phyloP scores from a whole-genome alignment of 2,888 invertebrate genomes.

The Nesidiocoris tenuis region DNA sequence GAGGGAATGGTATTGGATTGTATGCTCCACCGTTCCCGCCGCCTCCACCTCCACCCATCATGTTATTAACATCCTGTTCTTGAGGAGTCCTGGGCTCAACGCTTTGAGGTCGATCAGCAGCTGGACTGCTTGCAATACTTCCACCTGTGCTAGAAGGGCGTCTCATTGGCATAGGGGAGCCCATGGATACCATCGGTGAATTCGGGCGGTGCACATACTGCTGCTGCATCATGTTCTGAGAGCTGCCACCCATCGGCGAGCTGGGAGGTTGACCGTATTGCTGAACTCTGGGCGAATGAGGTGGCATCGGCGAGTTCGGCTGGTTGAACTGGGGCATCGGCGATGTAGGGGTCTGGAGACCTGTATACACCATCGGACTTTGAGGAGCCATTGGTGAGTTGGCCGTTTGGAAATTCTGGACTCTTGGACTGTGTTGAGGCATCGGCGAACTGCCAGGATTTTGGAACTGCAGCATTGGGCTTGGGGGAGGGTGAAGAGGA shows the following conservation, averaged over 20 bases:
- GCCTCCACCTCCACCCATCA: slow-evolving; percentile 47
- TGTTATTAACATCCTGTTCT: slow-evolving; percentile 51
- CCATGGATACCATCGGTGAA: slow-evolving; percentile 57
- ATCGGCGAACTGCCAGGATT: slow-evolving; percentile 55
- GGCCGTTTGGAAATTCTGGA: slow-evolving; percentile 54
- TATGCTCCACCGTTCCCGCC: slow-evolving; percentile 59
- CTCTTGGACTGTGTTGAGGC: slow-evolving; percentile 56
- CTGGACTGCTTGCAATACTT: slow-evolving; percentile 57
- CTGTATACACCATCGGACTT: slow-evolving; percentile 51
- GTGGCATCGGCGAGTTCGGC: slow-evolving; percentile 48
- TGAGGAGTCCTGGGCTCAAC: slow-evolving; percentile 59
- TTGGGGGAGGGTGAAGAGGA: slow-evolving; percentile 54
- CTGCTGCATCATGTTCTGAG: slow-evolving; percentile 48
- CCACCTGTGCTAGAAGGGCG: slow-evolving; percentile 60
- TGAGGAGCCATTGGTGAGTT: slow-evolving; percentile 54
- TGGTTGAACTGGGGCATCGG: slow-evolving; percentile 50
- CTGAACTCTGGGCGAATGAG: slow-evolving; percentile 47
- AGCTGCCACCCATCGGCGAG: slow-evolving; percentile 56
- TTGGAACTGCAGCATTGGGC: slow-evolving; percentile 48
- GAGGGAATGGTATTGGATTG: slow-evolving; percentile 63
- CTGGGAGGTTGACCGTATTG: slow-evolving; percentile 55
- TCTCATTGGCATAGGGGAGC: slow-evolving; percentile 58
- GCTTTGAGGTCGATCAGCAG: slow-evolving; percentile 63
- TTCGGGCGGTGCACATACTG: slow-evolving; percentile 51
- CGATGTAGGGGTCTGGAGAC: slow-evolving; percentile 47